Conservation (phyloP, 2,888 invertebrate genomes). For the Synergus gifuensis region DNA sequence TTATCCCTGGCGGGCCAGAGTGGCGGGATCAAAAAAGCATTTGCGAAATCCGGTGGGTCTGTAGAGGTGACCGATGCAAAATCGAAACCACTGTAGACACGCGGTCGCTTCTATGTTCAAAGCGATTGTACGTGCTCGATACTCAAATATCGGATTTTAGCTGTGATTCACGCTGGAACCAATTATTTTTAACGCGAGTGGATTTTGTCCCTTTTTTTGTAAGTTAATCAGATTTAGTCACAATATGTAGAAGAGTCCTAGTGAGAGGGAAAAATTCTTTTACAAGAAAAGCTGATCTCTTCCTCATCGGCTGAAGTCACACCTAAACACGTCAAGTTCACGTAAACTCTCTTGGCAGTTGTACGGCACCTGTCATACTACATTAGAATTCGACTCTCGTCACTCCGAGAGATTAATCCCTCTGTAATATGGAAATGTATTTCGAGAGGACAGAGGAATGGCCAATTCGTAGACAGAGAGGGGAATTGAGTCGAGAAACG, state of each 20-base stretch:
- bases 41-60: constrained; percentile 67
- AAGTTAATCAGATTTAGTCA: constrained; percentile 24
- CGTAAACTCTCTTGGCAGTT: constrained; percentile 45
- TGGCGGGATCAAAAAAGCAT: constrained; percentile 75
- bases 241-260: not conserved
- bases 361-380: constrained; percentile 68
- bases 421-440: constrained; percentile 72
- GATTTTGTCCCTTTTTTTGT: constrained; percentile 1
- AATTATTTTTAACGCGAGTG: constrained; percentile 43
- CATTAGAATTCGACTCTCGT: constrained; percentile 70
- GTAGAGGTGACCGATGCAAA: constrained; percentile 66
- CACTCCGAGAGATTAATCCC: constrained; percentile 58
- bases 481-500: constrained; percentile 60
- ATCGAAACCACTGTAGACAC: constrained; percentile 67
- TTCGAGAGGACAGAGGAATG: constrained; percentile 54
- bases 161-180: constrained; percentile 33
- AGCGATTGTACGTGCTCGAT: constrained; percentile 49
- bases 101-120: constrained; percentile 54
- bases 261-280: not conserved
- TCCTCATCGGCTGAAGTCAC: not conserved
- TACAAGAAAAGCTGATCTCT: not conserved
- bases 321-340: constrained; percentile 2
- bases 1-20: constrained; percentile 50
- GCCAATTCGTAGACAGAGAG: constrained; percentile 53
- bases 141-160: constrained; percentile 48